Evolutionary conservation across 2,888 invertebrate species (phyloP), one percentile per base, ranked within the genome.

Genomic region (Xanthorhoe designata): DNA sequence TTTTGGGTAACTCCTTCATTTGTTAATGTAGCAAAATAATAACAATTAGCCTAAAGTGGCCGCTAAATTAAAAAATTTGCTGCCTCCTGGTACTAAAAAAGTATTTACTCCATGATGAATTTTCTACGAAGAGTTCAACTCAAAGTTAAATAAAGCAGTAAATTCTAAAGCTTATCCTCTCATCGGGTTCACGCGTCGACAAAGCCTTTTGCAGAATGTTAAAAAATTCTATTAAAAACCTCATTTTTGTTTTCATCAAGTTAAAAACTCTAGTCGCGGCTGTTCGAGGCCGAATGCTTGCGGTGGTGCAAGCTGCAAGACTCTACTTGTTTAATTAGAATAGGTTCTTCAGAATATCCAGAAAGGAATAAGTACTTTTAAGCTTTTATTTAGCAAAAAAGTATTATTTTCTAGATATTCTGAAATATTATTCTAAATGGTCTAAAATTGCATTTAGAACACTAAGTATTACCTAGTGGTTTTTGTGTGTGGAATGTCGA

Each of bases 161-260:
- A 61, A 67, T 68, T 64, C 56, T 68, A 63, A 64, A 60, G 56
- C 61, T 52, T 51, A 67, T 71, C 64, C 70, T 68, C 63, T 67
- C 77, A 76, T 78, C 75, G 76, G 67, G 78, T 79, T 80, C 78
- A 76, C 79, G 71, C 78, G 78, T 76, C 75, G 77, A 76, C 80
- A 77, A 78, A 76, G 68, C 68, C 66, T 57, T 68, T 74, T 52
- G 69, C 55, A 58, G 66, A 71, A 74, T 75, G 76, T 84, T 78
- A 81, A 68, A 86, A 84, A 85, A 85, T 86, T 85, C 81, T 85
- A 86, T 87, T 85, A 85, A 83, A 86, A 84, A 83, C 78, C 82
- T 81, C 83, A 83, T 86, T 83, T 84, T 80, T 85, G 77, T 84
- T 84, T 86, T 86, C 83, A 87, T 86, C 80, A 84, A 84, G 84